Evolutionary conservation across 2,797 vertebrate species (phyloP), one percentile per base, ranked within the genome.

Genomic region (Melanotaenia nigrans): DNA sequence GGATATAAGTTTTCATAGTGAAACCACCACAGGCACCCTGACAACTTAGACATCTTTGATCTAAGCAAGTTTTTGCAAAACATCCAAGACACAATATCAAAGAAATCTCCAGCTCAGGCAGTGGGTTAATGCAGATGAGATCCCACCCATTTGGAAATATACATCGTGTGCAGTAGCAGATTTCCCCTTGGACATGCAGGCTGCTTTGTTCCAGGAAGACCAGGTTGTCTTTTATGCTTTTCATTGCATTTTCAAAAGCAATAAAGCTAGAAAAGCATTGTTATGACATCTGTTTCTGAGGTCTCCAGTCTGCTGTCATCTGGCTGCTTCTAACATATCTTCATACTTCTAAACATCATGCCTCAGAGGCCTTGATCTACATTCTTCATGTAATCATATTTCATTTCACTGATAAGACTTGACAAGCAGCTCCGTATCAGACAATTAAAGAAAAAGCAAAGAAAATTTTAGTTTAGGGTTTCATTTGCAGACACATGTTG

Each of bases 151-250:
- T 65, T 84, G 75, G 73, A 87, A 90, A 86, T 71, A 49, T 81
- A 83, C 77, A 79, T 74, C 24, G 2, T 72, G 71, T 67, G 69
- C 70, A 84, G 75, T 82, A 67, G 78, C 71, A 77, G 25, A 75
- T 74, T 74, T 82, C 79, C 79, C 77, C 54, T 55, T 58, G 75
- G 79, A 73, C 70, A 90, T 79, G 90, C 78, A 81, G 71, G 60
- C 18, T 66, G 83, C 87, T 87, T 92, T 91, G 86, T 89, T 89
- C 73, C 71, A 2, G 42, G 65, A 61, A 68, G 69, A 77, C 76
- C 65, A 64, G 66, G 82, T 77, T 79, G 69, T 82, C 87, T 88
- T 73, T 82, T 61, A 36, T 25, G 18, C 42, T 45, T 45, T 45
- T 20, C 40, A 14, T 16, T 42, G 4, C 42, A 45, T 45, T 45